phyloP scores from a whole-genome alignment of 1,140 invertebrate genomes.

The Helicoverpa armigera region DNA sequence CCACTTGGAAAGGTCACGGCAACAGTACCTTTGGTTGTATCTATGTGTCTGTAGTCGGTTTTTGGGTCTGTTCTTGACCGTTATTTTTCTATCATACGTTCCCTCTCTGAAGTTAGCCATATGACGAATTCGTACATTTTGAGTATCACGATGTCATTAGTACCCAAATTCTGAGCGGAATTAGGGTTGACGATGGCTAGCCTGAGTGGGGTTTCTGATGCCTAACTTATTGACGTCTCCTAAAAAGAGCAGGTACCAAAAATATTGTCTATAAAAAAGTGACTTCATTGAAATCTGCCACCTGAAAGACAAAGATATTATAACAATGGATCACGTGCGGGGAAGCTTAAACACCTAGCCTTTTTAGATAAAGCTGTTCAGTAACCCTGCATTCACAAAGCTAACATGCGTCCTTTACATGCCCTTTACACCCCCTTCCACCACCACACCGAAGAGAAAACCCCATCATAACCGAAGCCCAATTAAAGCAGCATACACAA shows the following conservation, averaged over 20 bases:
- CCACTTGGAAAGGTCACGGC: conserved; percentile 9
- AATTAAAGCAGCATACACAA: conserved; percentile 7
- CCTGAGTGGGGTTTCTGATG: no score
- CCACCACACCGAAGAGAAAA: conserved; percentile 1
- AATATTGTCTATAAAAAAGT: no score
- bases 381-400: not conserved
- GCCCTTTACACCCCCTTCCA: not conserved
- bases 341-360: no score
- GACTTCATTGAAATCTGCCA: no score
- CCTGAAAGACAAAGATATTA: no score
- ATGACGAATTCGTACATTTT: not conserved
- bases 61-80: no score
- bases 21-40: not conserved
- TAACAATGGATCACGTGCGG: no score
- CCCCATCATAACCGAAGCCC: conserved; percentile 3
- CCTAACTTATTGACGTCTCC: no score
- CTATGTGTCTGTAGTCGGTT: not conserved
- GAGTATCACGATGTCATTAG: no score
- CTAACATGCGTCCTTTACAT: not conserved
- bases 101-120: not conserved
- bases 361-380: not conserved
- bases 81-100: not conserved
- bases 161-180: no score
- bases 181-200: no score
- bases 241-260: no score